Conservation (phyloP, 1,140 invertebrate genomes). For the Aphelinus atriplicis region DNA sequence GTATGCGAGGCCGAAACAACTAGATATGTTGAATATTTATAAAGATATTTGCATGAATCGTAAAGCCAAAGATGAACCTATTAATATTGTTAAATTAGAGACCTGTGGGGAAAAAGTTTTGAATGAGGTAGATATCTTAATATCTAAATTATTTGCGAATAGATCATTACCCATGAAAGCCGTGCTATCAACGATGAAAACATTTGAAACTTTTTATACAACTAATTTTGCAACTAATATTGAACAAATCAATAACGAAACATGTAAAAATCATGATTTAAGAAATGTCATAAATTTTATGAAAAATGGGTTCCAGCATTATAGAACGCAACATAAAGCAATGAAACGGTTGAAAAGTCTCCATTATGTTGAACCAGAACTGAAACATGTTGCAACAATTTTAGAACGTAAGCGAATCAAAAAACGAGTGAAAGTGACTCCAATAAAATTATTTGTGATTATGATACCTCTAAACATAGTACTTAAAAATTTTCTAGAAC, state of each 20-base stretch:
- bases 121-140: constrained; percentile 26
- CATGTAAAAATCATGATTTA: constrained; percentile 30
- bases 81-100: too few relatives aligned
- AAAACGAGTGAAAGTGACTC: constrained; percentile 23
- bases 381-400: constrained; percentile 24
- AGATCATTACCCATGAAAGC: constrained; percentile 34
- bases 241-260: constrained; percentile 29
- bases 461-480: constrained; percentile 40
- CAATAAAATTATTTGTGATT: constrained; percentile 40
- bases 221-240: constrained; percentile 28
- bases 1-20: too few relatives aligned
- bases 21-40: too few relatives aligned
- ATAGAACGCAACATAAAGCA: constrained; percentile 40
- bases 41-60: too few relatives aligned
- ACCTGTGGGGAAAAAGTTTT: not conserved
- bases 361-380: constrained; percentile 34
- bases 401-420: constrained; percentile 25
- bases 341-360: constrained; percentile 35
- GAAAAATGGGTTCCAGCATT: constrained; percentile 34
- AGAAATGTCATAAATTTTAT: constrained; percentile 30
- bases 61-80: too few relatives aligned
- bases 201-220: constrained; percentile 32
- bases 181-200: constrained; percentile 37
- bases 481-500: constrained; percentile 46
- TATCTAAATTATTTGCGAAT: constrained; percentile 39